Conservation (phyloP, 1,140 invertebrate genomes). For the Stegodyphus dumicola region DNA sequence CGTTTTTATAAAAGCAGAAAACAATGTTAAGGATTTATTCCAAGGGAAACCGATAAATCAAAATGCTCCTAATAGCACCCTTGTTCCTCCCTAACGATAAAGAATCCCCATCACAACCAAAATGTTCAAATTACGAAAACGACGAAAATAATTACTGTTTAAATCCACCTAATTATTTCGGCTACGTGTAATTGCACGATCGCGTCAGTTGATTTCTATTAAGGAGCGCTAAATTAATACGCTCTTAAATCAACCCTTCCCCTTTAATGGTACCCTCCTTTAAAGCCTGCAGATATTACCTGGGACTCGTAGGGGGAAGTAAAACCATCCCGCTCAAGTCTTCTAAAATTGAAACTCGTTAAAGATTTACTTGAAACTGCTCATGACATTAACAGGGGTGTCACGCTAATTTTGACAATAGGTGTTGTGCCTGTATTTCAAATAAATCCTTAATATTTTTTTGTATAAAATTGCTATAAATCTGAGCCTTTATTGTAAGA, state of each 20-base stretch:
- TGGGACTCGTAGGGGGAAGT: not conserved
- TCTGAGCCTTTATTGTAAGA: no score
- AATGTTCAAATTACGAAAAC: constrained; percentile 25
- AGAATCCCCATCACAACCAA: constrained; percentile 20
- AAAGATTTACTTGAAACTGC: not conserved
- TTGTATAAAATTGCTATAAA: no score
- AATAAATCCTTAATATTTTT: no score
- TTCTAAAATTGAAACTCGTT: not conserved
- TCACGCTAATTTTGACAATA: no score
- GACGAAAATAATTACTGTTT: constrained; percentile 31
- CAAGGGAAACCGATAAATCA: constrained; percentile 13
- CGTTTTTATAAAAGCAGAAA: no score
- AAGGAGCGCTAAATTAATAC: constrained; percentile 40
- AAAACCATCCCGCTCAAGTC: not conserved
- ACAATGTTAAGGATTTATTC: no score
- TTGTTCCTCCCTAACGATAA: constrained; percentile 28
- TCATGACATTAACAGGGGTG: no score
- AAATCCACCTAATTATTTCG: constrained; percentile 52
- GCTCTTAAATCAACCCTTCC: constrained; percentile 1
- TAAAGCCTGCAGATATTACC: not conserved
- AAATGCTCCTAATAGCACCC: constrained; percentile 25
- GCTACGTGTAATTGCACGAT: constrained; percentile 53
- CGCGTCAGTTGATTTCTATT: constrained; percentile 56
- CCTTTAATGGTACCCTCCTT: not conserved
- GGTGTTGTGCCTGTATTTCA: no score